Evolutionary conservation across 37 sponge, comb jelly and placozoan genomes (phyloP).

Genomic region (Oopsacas minuta): DNA sequence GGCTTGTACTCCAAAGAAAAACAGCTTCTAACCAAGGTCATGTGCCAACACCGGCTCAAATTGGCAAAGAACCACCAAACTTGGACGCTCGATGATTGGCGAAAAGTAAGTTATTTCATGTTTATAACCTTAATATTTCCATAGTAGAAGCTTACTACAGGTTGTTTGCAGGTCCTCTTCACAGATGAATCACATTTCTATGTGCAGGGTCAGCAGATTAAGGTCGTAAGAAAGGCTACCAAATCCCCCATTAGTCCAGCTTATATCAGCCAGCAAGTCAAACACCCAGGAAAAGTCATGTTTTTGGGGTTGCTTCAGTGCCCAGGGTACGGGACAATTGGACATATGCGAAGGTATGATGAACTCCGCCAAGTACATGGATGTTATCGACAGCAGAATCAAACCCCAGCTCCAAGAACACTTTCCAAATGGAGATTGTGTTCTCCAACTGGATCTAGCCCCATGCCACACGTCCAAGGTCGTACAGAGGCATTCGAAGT

Average conservation of each 20-base stretch:
- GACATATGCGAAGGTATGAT: conserved; percentile 6
- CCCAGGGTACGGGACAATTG: not conserved
- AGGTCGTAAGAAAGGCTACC: too few species aligned
- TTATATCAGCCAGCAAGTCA: conserved; percentile 4
- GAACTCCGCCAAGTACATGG: not conserved
- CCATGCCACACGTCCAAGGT: conserved; percentile 9
- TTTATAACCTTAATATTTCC: too few species aligned
- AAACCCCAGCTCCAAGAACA: conserved; percentile 16
- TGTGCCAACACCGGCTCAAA: too few species aligned
- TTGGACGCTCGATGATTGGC: too few species aligned
- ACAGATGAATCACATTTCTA: not conserved
- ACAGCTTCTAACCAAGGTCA: too few species aligned
- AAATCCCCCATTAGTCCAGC: not conserved
- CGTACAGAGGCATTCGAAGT: not conserved
- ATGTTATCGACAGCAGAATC: conserved; percentile 5
- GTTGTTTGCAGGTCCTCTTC: too few species aligned
- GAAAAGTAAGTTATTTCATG: too few species aligned
- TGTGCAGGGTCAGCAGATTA: not conserved
- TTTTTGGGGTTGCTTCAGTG: conserved; percentile 18
- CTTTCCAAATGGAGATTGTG: not conserved
- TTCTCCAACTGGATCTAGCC: not conserved
- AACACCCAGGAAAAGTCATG: not conserved
- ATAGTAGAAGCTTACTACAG: too few species aligned
- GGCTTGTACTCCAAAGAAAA: too few species aligned
- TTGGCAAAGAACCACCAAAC: too few species aligned